phyloP scores from a whole-genome alignment of 1,140 invertebrate genomes.

The Aethina tumida region DNA sequence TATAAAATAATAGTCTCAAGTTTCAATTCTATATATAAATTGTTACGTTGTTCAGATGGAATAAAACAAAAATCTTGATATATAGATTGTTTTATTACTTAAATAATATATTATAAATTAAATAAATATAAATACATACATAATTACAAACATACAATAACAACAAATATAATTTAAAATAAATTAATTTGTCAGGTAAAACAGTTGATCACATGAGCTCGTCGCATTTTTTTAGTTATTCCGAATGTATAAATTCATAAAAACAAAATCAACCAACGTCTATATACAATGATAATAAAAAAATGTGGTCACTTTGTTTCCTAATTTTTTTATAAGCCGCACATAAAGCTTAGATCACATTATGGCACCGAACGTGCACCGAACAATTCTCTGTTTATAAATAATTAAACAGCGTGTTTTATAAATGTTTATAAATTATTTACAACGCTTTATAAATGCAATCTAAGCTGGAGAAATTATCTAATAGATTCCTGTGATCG shows the following conservation, averaged over 20 bases:
- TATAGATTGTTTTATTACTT: not conserved
- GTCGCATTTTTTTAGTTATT: conserved; percentile 2
- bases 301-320: not conserved
- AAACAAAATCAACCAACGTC: not conserved
- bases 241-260: not conserved
- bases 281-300: not conserved
- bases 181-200: conserved; percentile 13
- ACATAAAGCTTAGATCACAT: too few relatives aligned
- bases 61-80: too few relatives aligned
- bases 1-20: too few relatives aligned
- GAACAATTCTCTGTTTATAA: too few relatives aligned
- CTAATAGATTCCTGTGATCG: conserved; percentile 65
- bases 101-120: conserved; percentile 13
- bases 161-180: conserved; percentile 9
- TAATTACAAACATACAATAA: conserved; percentile 21
- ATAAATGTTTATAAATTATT: too few relatives aligned
- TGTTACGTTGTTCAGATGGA: too few relatives aligned
- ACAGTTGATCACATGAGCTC: conserved; percentile 11
- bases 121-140: conserved; percentile 22
- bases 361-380: too few relatives aligned
- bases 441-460: too few relatives aligned
- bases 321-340: not conserved
- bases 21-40: too few relatives aligned
- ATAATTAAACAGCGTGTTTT: too few relatives aligned
- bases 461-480: too few relatives aligned